A percentile compares a stretch with the other conserved stretches of the same genome.
phyloP scores from a whole-genome alignment of 2,113 vertebrate genomes.

The Muscicapa adusta region DNA sequence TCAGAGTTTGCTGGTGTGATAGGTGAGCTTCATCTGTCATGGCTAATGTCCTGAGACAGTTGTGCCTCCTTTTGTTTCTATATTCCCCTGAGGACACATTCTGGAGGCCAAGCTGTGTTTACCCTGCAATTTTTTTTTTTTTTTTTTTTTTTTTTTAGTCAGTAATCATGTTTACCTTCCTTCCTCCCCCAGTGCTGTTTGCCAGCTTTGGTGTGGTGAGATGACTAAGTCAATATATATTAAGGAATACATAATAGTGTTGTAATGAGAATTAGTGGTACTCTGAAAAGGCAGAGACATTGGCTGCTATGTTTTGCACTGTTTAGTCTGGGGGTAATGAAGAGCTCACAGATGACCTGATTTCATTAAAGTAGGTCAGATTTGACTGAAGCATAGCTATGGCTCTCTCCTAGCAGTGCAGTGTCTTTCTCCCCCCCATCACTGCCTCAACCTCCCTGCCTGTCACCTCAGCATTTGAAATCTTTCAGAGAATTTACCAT shows the following conservation, averaged over 20 bases:
- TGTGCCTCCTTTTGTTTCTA: conserved; percentile 66
- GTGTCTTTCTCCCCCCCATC: neutral
- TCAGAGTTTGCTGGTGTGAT: conserved; percentile 55
- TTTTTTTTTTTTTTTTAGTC: neutral
- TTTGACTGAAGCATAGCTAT: conserved; percentile 66
- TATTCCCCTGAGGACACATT: conserved; percentile 67
- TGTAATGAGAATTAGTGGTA: conserved; percentile 68
- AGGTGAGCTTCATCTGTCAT: conserved; percentile 71
- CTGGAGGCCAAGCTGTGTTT: conserved; percentile 66
- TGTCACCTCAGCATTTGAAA: conserved; percentile 22
- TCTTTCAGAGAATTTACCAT: conserved; percentile 56
- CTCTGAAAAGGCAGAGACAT: conserved; percentile 68
- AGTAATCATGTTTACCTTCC: conserved; percentile 66
- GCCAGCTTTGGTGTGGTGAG: conserved; percentile 63
- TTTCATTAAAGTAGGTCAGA: conserved; percentile 86
- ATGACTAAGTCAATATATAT: conserved; percentile 75
- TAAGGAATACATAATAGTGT: conserved; percentile 73
- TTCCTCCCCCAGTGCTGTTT: conserved; percentile 67
- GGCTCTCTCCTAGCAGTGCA: conserved; percentile 61
- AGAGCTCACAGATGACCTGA: conserved; percentile 92
- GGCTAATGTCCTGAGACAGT: conserved; percentile 65
- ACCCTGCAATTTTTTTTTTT: neutral
- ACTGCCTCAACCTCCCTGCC: neutral
- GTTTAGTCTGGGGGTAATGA: conserved; percentile 92
- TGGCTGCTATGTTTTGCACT: conserved; percentile 72